Evolutionary conservation across 2,888 invertebrate species (phyloP).

Genomic region (Eustalomyia histrio): DNA sequence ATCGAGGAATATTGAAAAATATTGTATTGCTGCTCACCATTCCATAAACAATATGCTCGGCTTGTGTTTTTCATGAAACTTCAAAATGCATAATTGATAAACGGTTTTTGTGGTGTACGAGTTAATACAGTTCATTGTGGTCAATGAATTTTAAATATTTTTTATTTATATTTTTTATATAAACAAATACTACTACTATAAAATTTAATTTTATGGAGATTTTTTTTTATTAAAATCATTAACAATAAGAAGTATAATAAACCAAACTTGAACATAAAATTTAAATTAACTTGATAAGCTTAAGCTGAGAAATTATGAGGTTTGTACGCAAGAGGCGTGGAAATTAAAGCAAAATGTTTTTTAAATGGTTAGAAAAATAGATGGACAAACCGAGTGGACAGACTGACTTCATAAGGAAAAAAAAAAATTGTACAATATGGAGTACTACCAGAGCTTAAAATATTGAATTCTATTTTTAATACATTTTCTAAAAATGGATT

Average conservation of each 20-base stretch:
- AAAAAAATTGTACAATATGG: too few relatives aligned
- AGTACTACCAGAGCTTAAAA: too few relatives aligned
- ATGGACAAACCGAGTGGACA: constrained; percentile 3
- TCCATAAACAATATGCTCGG: constrained; percentile 3
- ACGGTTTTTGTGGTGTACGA: not conserved
- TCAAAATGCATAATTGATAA: constrained; percentile 1
- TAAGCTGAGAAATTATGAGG: constrained; percentile 49
- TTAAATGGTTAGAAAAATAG: constrained; percentile 17
- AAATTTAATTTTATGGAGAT: not conserved
- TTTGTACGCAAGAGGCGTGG: constrained; percentile 30
- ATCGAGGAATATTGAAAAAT: constrained; percentile 1
- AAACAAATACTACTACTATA: not conserved
- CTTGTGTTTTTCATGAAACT: not conserved
- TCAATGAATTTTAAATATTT: not conserved
- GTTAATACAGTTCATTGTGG: not conserved
- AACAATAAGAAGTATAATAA: not conserved
- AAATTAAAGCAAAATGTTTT: constrained; percentile 36
- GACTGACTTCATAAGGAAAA: not conserved
- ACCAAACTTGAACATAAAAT: constrained; percentile 37
- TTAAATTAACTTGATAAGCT: constrained; percentile 52
- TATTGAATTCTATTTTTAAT: too few relatives aligned
- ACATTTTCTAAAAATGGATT: too few relatives aligned
- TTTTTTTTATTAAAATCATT: constrained; percentile 5
- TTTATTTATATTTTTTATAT: not conserved
- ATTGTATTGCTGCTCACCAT: not conserved